Conservation (phyloP, 2,113 vertebrate genomes). For the Cyphomyrus discorhynchus region DNA sequence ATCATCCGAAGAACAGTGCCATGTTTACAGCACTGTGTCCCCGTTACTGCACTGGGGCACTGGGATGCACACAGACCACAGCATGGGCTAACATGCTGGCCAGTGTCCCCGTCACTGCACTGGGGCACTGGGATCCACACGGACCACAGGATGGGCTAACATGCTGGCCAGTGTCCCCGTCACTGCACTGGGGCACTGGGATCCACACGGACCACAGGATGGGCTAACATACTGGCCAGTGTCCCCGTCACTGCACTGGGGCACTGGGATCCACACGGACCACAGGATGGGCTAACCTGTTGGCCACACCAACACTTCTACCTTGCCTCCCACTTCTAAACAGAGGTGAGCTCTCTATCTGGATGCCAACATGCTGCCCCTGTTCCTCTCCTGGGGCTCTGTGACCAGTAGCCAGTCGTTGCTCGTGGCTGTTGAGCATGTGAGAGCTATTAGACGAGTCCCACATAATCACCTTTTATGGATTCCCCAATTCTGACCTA, state of each 20-base stretch:
- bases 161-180: background rate
- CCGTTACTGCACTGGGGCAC: background rate
- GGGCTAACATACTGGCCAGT: background rate
- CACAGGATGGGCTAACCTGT: background rate
- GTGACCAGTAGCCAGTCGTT: background rate
- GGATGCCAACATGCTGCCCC: background rate
- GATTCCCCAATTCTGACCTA: background rate
- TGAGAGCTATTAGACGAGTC: background rate
- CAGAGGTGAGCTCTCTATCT: background rate
- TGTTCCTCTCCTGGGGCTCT: background rate
- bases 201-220: background rate
- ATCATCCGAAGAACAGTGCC: background rate
- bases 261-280: background rate
- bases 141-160: background rate
- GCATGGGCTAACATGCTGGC: background rate
- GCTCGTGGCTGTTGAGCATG: background rate
- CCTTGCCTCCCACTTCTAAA: background rate
- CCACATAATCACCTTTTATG: background rate
- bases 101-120: background rate
- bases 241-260: background rate
- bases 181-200: too few species aligned
- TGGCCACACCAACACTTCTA: background rate
- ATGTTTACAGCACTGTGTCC: background rate
- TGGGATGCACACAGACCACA: background rate
- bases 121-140: background rate